A percentile compares a stretch with the other conserved stretches of the same genome.
Evolutionary conservation across 2,797 vertebrate species (phyloP).

Genomic region (Phataginus tricuspis): DNA sequence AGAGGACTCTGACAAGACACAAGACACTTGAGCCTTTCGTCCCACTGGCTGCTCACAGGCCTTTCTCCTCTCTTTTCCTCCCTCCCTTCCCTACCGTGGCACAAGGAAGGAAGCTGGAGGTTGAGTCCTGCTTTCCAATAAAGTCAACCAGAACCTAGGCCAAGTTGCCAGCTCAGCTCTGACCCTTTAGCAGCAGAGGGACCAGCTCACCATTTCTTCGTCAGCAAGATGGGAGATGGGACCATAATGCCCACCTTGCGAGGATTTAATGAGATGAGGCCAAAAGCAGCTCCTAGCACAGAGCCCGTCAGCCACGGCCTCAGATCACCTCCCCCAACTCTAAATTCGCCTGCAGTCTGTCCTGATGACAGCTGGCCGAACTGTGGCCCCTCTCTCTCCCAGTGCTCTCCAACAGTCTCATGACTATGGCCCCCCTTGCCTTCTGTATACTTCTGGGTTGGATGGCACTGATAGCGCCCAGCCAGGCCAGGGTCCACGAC

Average conservation of each 20-base stretch:
- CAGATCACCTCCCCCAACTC: not conserved
- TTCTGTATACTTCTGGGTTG: rapidly evolving
- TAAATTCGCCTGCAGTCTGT: not conserved
- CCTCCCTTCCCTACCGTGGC: not conserved
- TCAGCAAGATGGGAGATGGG: not conserved
- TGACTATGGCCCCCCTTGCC: not conserved
- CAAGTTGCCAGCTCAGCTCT: too few relatives aligned
- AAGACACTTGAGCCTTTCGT: not conserved
- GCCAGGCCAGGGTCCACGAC: rapidly evolving
- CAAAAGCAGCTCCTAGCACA: rapidly evolving
- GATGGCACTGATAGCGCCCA: too few relatives aligned
- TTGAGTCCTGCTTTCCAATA: not conserved
- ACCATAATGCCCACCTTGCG: rapidly evolving
- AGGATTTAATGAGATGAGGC: not conserved
- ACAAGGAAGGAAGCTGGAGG: not conserved
- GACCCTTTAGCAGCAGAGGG: not conserved
- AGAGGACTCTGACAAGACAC: not conserved
- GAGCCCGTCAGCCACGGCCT: not conserved
- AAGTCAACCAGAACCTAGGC: not conserved
- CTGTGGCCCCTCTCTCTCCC: not conserved
- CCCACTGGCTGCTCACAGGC: rapidly evolving
- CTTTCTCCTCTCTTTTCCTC: not conserved
- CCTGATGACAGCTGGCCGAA: not conserved
- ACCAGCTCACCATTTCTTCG: not conserved
- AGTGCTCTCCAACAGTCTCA: not conserved